Evolutionary conservation across 2,888 invertebrate species (phyloP), one percentile per base, ranked within the genome.

Genomic region (Tubulanus polymorphus): DNA sequence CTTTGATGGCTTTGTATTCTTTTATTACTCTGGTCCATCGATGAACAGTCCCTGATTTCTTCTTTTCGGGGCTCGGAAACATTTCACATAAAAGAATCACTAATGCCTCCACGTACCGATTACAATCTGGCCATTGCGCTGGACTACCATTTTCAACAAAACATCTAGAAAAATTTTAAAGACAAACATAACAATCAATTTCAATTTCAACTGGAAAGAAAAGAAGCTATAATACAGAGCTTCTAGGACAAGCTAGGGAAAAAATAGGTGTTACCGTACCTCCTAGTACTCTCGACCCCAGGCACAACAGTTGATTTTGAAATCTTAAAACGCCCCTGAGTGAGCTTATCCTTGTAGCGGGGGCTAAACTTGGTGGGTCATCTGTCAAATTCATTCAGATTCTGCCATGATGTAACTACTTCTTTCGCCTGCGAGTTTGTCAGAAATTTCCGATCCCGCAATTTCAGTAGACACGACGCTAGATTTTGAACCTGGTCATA

Each of bases 91-190:
- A 46, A 5, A 41, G 27, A 2, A 8, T 45, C 3, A 56, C 35
- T 1, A 53, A 15, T 18, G 49, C 53, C 49, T 56, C 56, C 53
- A 56, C 46, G 37, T 56, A 56, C 6, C 56, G 28, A 41, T 50
- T 53, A 15, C 37, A n/a, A 30, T 56, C 53, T n/a, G 53, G 53
- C 27, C 29, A 53, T 18, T 28, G 27, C 1, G 48, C 52, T 0
- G 56, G 56, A 32, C 56, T 49, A 8, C 50, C n/a, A 25, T 27
- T 49, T 25, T 41, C 29, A 8, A 56, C 26, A 20, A 56, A 56
- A 29, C 49, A 56, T 26, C 53, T 48, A 27, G 25, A 30, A 41
- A 3, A 15, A 41, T 5, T n/a, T n/a, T n/a, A n/a, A n/a, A n/a
- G n/a, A n/a, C n/a, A n/a, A n/a, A n/a, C n/a, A n/a, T n/a, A n/a